Base-by-base conservation (phyloP, 2,113 vertebrate genomes). In the Anser brachyrhynchus region DNA sequence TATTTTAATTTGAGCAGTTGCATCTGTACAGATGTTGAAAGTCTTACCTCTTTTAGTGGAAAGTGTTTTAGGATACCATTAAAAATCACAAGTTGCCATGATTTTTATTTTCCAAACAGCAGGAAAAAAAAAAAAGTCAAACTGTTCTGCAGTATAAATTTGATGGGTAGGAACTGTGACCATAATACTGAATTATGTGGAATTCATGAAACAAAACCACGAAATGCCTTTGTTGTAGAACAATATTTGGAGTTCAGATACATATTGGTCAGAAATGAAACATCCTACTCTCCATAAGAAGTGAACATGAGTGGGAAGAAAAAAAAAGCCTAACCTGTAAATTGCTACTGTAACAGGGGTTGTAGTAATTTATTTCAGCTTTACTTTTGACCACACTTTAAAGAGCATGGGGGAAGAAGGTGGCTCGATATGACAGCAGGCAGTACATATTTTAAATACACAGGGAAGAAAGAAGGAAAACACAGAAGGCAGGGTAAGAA, bases 301-400 rank as follows among this genome's bases (percentile, higher is more conserved):
- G 44, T 95, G 67, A 97, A 92, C 59, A 35, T 17, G 31, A 95
- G 33, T 31, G 28, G 72, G 31, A n/a, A 97, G 55, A 91, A 95
- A 93, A 94, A 93, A 92, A 87, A 92, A 86, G 54, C 52, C 14
- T 43, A 66, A 81, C 75, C 81, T 89, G 35, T 67, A 92, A 91
- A 75, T 84, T 91, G 35, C 76, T 96, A 31, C 90, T 37, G n/a
- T 76, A 95, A 90, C 65, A 90, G 67, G 35, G 86, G 64, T 92
- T 93, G 72, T 76, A 54, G 64, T 80, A 75, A 26, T 17, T 77
- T 93, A 79, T 84, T 93, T 92, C 84, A 86, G 28, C 66, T 97
- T 96, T 87, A 66, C 29, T 85, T 72, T 95, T 78, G 73, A 57
- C 57, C 52, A 93, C 17, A 65, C 44, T 85, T 87, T 87, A 57